A percentile compares a stretch with the other conserved stretches of the same genome.
Conservation (phyloP, 2,888 invertebrate genomes). For the Timema podura region DNA sequence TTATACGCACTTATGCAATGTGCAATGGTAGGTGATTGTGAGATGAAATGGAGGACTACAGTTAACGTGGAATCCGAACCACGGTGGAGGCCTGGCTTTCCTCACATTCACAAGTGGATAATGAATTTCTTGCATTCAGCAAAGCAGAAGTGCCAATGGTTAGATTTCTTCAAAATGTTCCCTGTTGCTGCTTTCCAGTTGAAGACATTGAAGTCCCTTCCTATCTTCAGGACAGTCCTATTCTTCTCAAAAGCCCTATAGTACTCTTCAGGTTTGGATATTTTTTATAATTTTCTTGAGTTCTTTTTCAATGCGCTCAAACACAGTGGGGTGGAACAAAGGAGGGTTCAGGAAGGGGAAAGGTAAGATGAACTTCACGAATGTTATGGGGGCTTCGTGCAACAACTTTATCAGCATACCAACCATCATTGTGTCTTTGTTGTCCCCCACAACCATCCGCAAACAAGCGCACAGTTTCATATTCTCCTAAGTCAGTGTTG, state of each 20-base stretch:
- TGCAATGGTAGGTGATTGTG: too few species aligned
- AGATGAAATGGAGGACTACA: too few species aligned
- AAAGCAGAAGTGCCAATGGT: too few species aligned
- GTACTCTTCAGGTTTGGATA: background rate
- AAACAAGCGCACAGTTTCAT: conserved; percentile 7
- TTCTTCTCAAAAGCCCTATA: background rate
- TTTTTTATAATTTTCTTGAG: background rate
- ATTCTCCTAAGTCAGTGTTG: conserved; percentile 5
- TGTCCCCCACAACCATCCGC: conserved; percentile 10
- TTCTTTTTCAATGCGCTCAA: background rate
- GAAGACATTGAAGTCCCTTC: too few species aligned
- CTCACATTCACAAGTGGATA: too few species aligned
- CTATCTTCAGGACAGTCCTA: too few species aligned
- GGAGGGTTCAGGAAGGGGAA: background rate
- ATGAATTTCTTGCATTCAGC: too few species aligned
- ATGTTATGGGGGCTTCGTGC: background rate
- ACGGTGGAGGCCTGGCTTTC: too few species aligned
- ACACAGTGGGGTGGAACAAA: background rate
- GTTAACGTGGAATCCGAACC: too few species aligned
- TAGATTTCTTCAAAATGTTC: too few species aligned
- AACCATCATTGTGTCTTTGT: conserved; percentile 11
- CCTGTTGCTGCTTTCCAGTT: too few species aligned
- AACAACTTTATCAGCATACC: conserved; percentile 6
- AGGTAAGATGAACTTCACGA: background rate
- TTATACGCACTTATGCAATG: too few species aligned